phyloP scores from a whole-genome alignment of 2,797 vertebrate species.

The Clamator glandarius region DNA sequence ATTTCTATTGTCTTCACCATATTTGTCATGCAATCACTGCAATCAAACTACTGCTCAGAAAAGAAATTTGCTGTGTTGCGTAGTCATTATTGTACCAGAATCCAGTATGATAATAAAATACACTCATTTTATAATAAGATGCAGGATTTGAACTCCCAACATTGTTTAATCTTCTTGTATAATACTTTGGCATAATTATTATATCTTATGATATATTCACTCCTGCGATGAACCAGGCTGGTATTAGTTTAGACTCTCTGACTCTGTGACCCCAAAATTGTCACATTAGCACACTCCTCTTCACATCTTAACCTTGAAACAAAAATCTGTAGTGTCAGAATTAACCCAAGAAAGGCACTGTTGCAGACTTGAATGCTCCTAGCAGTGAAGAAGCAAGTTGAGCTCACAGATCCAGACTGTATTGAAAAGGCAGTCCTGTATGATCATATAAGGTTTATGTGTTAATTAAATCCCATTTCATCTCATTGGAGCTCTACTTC shows the following conservation, averaged over 20 bases:
- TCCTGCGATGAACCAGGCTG: not conserved
- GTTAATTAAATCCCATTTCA: conserved; percentile 13
- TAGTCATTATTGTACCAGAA: not conserved
- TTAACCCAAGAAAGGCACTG: not conserved
- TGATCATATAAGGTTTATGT: not conserved
- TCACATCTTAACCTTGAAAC: not conserved
- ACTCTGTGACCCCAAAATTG: not conserved
- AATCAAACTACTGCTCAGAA: not conserved
- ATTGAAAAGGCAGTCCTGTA: not conserved
- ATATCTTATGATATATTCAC: not conserved
- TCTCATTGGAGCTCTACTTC: not conserved
- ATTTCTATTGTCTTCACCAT: not conserved
- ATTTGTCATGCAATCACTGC: not conserved
- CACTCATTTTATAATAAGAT: not conserved
- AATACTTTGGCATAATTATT: not conserved
- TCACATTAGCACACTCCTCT: not conserved
- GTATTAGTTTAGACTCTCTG: not conserved
- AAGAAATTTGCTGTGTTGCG: not conserved
- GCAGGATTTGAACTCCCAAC: not conserved
- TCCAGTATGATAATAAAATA: not conserved
- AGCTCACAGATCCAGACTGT: not conserved
- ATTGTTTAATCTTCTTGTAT: not conserved
- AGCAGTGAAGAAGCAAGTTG: not conserved
- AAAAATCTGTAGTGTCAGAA: not conserved
- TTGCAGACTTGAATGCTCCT: not conserved